Conservation (phyloP, 92 coral and sea anemone genomes). For the Montipora capitata region DNA sequence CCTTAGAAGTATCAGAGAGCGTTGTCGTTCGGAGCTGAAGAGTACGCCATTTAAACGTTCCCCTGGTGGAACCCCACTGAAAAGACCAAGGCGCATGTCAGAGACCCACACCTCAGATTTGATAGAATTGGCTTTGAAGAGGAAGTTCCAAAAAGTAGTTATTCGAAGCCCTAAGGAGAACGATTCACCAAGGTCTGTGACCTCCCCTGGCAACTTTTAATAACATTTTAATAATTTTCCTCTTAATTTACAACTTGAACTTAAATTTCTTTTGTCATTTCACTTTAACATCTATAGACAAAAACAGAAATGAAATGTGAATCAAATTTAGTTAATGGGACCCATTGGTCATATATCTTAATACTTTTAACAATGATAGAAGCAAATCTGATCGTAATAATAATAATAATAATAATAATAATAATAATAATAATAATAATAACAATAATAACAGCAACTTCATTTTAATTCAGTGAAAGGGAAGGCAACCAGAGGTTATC, state of each 20-base stretch:
- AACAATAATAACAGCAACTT: no score
- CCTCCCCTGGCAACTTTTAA: background rate
- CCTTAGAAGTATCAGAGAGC: constrained; percentile 68
- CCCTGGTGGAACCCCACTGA: constrained; percentile 91
- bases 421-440: background rate
- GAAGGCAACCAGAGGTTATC: no score
- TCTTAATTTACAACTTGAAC: no score
- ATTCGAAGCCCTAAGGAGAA: constrained; percentile 84
- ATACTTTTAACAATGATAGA: no score
- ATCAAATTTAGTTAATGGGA: no score
- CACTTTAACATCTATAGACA: no score
- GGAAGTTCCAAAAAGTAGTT: constrained; percentile 81
- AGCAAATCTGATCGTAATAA: no score
- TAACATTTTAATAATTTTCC: no score
- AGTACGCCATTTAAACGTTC: constrained; percentile 89
- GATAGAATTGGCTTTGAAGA: constrained; percentile 82
- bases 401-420: background rate
- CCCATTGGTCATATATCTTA: no score
- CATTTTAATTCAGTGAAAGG: no score
- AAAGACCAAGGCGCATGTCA: constrained; percentile 73
- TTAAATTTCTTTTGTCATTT: no score
- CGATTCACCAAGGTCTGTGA: constrained; percentile 67
- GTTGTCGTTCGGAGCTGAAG: constrained; percentile 71
- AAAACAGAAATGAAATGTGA: no score
- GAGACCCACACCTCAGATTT: constrained; percentile 83